Evolutionary conservation across 2,888 invertebrate genomes (phyloP), one percentile per base, ranked within the genome.

Genomic region (Onthophagus sagittarius): DNA sequence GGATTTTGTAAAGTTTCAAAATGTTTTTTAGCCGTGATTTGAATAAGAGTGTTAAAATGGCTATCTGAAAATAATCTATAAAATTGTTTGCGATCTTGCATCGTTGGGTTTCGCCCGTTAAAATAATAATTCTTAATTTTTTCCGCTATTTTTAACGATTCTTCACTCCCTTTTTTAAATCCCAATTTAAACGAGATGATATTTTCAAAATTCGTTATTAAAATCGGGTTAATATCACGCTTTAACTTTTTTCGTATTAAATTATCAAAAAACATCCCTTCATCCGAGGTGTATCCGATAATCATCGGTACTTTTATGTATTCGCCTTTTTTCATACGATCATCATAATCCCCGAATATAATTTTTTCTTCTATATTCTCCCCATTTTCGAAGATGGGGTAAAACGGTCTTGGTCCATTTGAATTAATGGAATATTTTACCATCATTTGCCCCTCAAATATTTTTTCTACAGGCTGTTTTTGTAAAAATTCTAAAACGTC

Each of bases 251-350:
- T 13, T 31, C 15, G 63, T 3, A 74, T 65, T 32, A 65, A 39
- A n/a, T 72, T 70, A 69, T 83, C 83, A 72, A 81, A 81, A 15
- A 84, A 77, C 31, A 82, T 77, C 53, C 84, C 84, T 79, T 85
- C 85, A 72, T 79, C 78, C 6, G 79, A 78, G 62, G 79, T 81
- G 67, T 80, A 83, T 0, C 85, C 84, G 70, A 83, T 81, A 15
- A 85, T 79, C 62, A 84, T 76, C 2, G 85, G 85, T 0, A 85
- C 82, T 72, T 83, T 79, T 53, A 79, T 80, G 74, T 81, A 84
- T 63, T 80, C 79, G 31, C 83, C 83, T 0, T 80, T 81, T 63
- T 75, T 75, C 39, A 83, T 77, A 3, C 83, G 75, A 63, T 81
- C 77, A 2, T 80, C 14, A 0, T 84, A 83, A 33, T 80, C 75